Base-by-base conservation (phyloP, 2,113 vertebrate genomes). In the Prionailurus bengalensis region DNA sequence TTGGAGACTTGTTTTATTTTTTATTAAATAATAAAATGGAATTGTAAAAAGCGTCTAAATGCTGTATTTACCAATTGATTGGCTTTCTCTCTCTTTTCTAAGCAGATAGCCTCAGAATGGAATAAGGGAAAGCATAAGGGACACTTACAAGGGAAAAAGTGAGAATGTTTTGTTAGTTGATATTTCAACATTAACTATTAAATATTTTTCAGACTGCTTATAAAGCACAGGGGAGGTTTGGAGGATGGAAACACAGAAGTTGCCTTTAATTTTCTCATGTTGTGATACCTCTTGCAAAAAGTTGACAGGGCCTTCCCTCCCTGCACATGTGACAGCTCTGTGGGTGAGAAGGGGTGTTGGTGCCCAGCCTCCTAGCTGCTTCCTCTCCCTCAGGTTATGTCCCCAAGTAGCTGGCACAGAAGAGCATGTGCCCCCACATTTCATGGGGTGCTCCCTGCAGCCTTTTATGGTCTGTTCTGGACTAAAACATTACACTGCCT, bases 281-380 rank as follows among this genome's bases (percentile, higher is more conserved):
- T n/a, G 15, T 15, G 55, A 29, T 27, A 3, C 2, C n/a, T 33
- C 0, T 2, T 65, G 21, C 31, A 31, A 65, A 65, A 68, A 51
- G 21, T 23, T 7, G 23, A 19, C 39, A 16, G 29, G 48, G 58
- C 53, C 71, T 25, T 51, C 16, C 74, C 2, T 13, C 63, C 27
- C 13, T 4, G 61, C 58, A 39, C 0, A 0, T 4, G 1, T 0
- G 13, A 25, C 65, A 48, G 71, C 42, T 29, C n/a, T 42, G 48
- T 36, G 31, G 55, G n/a, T 19, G 19, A 13, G 65, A 36, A 29
- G 1, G 9, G 25, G 7, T 2, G 29, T 70, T 81, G 71, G n/a
- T 0, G 0, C 16, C 33, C 5, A 1, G 7, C 12, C 71, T 9
- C 63, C 7, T 13, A 19, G 19, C 39, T 7, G 6, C 15, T 65